Evolutionary conservation across 1,140 invertebrate species (phyloP).

Genomic region (Caenorhabditis briggsae): DNA sequence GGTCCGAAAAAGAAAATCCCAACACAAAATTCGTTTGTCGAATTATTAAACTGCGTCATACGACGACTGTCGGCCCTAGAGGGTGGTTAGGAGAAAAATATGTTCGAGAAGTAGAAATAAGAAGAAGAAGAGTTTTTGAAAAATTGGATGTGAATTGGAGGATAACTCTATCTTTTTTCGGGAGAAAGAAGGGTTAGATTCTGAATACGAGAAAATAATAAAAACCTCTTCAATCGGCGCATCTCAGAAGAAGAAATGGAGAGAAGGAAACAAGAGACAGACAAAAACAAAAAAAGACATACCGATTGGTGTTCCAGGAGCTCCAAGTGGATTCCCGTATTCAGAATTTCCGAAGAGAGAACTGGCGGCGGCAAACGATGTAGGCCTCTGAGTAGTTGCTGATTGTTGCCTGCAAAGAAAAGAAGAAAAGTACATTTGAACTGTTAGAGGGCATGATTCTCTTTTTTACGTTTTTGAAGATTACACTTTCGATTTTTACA

Average conservation of each 20-base stretch:
- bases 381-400: not conserved
- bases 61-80: not conserved
- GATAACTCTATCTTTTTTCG: slow-evolving; percentile 21
- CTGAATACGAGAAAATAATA: slow-evolving; percentile 7
- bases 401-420: slow-evolving; percentile 18
- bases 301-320: slow-evolving; percentile 44
- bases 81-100: not conserved
- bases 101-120: not conserved
- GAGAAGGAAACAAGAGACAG: not conserved
- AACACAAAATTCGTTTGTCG: slow-evolving; percentile 19
- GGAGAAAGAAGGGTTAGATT: not conserved
- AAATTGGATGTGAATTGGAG: slow-evolving; percentile 21
- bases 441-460: slow-evolving; percentile 5
- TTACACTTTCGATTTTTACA: not conserved
- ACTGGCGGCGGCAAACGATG: slow-evolving; percentile 4
- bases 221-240: not conserved
- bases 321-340: slow-evolving; percentile 20
- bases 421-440: slow-evolving; percentile 19
- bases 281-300: not conserved
- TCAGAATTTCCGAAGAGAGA: slow-evolving; percentile 26
- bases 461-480: too few relatives aligned
- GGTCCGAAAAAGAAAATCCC: not conserved
- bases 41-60: slow-evolving; percentile 40
- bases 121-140: not conserved
- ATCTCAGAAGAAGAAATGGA: not conserved